These are phyloP conservation scores for Pelusios castaneus DNA, from an alignment of 2,113 vertebrate genomes.

Conservation along the genomic window DNA sequence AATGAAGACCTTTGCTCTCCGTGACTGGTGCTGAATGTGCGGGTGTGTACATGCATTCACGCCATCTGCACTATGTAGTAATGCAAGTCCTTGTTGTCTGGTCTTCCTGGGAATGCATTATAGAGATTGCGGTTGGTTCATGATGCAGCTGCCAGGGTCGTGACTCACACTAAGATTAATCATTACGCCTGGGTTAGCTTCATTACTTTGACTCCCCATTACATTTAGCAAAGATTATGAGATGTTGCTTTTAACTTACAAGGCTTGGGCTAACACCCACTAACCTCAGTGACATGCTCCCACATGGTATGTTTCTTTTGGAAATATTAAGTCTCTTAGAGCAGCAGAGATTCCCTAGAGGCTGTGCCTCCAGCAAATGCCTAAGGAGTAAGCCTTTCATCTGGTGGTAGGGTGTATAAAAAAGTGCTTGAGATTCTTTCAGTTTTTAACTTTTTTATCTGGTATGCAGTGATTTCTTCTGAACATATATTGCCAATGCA, in stretches of 20 bases:
- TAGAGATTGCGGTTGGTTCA: constrained; percentile 79
- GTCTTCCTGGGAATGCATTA: constrained; percentile 79
- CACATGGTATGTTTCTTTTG: constrained; percentile 43
- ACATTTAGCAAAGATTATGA: constrained; percentile 78
- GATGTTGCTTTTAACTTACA: constrained; percentile 81
- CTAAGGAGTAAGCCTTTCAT: constrained; percentile 26
- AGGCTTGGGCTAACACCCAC: constrained; percentile 70
- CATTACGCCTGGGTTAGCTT: constrained; percentile 78
- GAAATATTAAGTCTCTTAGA: constrained; percentile 59
- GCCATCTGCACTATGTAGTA: constrained; percentile 70
- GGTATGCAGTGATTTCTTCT: not conserved
- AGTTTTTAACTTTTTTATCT: not conserved
- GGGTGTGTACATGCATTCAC: constrained; percentile 47
- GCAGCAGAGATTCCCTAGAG: constrained; percentile 36
- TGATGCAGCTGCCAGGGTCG: constrained; percentile 78
- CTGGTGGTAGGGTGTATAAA: not conserved
- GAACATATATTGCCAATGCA: not conserved
- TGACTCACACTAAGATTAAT: constrained; percentile 79
- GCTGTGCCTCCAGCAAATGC: constrained; percentile 50
- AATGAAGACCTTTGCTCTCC: constrained; percentile 69
- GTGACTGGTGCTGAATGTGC: constrained; percentile 42
- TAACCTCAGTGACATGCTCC: constrained; percentile 67
- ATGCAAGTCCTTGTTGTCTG: constrained; percentile 75
- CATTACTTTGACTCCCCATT: constrained; percentile 77
- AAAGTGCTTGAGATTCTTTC: not conserved